Conservation (phyloP, 2,797 vertebrate species). For the Syngnathus rostellatus region DNA sequence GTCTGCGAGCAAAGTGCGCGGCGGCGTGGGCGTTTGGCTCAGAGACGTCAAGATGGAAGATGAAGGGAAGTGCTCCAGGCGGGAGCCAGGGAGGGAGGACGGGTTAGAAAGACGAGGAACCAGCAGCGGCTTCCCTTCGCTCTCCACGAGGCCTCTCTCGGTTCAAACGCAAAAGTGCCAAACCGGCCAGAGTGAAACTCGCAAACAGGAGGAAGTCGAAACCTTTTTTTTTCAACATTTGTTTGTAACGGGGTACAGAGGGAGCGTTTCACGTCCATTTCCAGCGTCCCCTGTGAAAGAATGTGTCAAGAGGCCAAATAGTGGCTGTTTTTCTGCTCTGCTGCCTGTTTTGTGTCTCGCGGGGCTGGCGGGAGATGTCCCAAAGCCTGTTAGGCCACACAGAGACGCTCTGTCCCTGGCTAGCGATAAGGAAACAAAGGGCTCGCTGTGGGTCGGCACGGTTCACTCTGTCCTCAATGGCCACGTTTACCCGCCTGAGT, state of each 20-base stretch:
- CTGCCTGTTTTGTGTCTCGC: conserved; percentile 52
- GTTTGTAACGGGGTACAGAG: not conserved
- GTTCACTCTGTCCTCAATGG: conserved; percentile 4
- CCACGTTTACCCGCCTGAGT: not conserved
- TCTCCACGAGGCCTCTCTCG: not conserved
- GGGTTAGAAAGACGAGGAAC: not conserved
- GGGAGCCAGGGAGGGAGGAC: conserved; percentile 19
- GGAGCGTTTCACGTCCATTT: not conserved
- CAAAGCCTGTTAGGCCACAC: conserved; percentile 55
- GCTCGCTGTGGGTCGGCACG: conserved; percentile 48
- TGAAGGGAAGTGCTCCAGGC: conserved; percentile 47
- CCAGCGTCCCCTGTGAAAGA: not conserved
- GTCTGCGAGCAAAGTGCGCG: conserved; percentile 48
- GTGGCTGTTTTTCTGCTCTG: conserved; percentile 42
- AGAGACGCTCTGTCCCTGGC: conserved; percentile 60
- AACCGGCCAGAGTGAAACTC: not conserved
- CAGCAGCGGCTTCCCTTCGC: not conserved
- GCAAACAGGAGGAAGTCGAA: not conserved
- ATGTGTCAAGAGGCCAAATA: conserved; percentile 3
- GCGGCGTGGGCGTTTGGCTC: conserved; percentile 50
- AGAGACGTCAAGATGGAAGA: conserved; percentile 41
- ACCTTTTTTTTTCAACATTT: not conserved
- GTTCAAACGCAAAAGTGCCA: not conserved
- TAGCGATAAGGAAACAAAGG: conserved; percentile 60
- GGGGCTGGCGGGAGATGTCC: conserved; percentile 66